Percentiles rank a stretch among this genome's conserved stretches.
phyloP scores from a whole-genome alignment of 2,113 vertebrate genomes.

The Poecilia latipinna region DNA sequence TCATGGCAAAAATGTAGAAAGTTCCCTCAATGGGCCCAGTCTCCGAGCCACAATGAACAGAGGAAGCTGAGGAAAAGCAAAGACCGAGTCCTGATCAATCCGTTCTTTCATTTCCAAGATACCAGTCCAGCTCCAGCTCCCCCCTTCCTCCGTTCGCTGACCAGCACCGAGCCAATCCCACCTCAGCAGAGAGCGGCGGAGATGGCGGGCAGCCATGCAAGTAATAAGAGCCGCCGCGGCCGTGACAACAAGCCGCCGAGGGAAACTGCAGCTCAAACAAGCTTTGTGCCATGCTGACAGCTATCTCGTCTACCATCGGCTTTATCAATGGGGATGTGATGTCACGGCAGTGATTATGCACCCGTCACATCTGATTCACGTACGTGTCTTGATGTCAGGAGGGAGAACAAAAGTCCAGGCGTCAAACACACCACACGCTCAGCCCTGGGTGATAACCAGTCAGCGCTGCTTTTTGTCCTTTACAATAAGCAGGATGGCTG shows the following conservation, averaged over 20 bases:
- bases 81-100: slow-evolving; percentile 78
- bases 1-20: slow-evolving; percentile 55
- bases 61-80: slow-evolving; percentile 75
- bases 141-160: slow-evolving; percentile 40
- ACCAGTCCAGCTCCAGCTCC: slow-evolving; percentile 49
- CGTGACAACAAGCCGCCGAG: slow-evolving; percentile 64
- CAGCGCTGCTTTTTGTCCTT: slow-evolving; percentile 62
- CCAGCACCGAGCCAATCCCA: slow-evolving; percentile 68
- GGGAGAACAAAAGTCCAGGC: slow-evolving; percentile 50
- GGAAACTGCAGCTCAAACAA: slow-evolving; percentile 70
- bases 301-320: slow-evolving; percentile 72
- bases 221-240: slow-evolving; percentile 64
- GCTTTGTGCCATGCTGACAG: slow-evolving; percentile 74
- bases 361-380: slow-evolving; percentile 64
- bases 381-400: slow-evolving; percentile 57
- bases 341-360: slow-evolving; percentile 70
- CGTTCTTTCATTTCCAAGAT: slow-evolving; percentile 77
- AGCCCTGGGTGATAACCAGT: slow-evolving; percentile 60
- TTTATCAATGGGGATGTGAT: slow-evolving; percentile 72
- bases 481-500: slow-evolving; percentile 58
- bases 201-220: slow-evolving; percentile 62
- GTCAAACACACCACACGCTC: slow-evolving; percentile 55
- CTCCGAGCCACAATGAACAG: slow-evolving; percentile 79
- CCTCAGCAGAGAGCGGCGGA: slow-evolving; percentile 43
- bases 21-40: slow-evolving; percentile 80